Evolutionary conservation across 2,797 vertebrate species (phyloP).

Genomic region (Poecilia gillii): DNA sequence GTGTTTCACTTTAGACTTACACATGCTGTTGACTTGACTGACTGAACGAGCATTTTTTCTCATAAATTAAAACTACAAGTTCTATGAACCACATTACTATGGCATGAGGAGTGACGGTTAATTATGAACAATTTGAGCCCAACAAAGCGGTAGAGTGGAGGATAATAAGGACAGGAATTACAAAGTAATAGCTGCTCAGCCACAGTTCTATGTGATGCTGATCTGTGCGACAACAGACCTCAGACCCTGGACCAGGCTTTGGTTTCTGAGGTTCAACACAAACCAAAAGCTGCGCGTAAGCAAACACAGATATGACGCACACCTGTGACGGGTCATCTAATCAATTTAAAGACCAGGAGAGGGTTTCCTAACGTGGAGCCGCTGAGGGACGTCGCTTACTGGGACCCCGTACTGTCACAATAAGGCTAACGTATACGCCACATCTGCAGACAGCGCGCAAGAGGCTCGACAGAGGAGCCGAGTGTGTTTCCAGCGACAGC

Average conservation of each 20-base stretch:
- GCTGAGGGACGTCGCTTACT: constrained; percentile 13
- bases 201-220: constrained; percentile 30
- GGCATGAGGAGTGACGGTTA: background rate
- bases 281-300: constrained; percentile 43
- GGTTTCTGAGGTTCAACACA: constrained; percentile 6
- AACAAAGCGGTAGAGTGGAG: constrained; percentile 16
- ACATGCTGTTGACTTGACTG: background rate
- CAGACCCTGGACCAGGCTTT: constrained; percentile 18
- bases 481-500: constrained; percentile 3
- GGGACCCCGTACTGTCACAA: constrained; percentile 32
- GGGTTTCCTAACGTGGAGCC: background rate
- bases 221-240: constrained; percentile 7
- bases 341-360: background rate
- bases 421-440: constrained; percentile 45
- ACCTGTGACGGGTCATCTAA: constrained; percentile 72
- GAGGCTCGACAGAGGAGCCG: constrained; percentile 18
- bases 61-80: background rate
- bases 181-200: constrained; percentile 10
- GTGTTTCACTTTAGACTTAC: background rate
- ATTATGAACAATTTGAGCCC: constrained; percentile 46
- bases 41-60: background rate
- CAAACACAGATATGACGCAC: constrained; percentile 67
- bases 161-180: constrained; percentile 14
- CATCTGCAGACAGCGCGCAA: constrained; percentile 40
- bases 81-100: background rate